Base-by-base conservation (phyloP, 2,888 invertebrate genomes). In the Mechanitis messenoides region DNA sequence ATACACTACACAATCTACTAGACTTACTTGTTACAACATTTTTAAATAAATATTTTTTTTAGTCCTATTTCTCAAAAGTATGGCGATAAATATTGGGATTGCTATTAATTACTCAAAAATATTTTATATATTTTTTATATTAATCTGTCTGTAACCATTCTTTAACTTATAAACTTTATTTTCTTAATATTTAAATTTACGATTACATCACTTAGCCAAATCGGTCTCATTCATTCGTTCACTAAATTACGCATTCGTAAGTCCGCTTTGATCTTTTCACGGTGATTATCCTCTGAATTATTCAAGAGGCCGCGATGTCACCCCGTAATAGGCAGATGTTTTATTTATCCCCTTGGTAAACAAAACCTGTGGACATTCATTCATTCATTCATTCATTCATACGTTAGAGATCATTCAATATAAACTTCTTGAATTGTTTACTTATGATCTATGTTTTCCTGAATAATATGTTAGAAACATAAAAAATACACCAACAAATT, bases 201-300 rank as follows among this genome's bases (percentile, higher is more conserved):
- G 33, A 45, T 54, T 47, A 54, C 55, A 60, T 55, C 62, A 58
- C 60, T 53, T 45, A 20, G 46, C 11, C n/a, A 56, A 50, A 53
- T 53, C 35, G 55, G 2, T 55, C 42, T 60, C 58, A 38, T 56
- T 62, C 63, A 53, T 55, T 59, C 59, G 67, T 68, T 59, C 68
- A 59, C 70, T 63, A 64, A 69, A 69, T 68, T 71, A 68, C 65
- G 68, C 66, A 65, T 67, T 71, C 66, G 68, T 65, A 64, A 68
- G 63, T 68, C 57, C 66, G 60, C 70, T 80, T 80, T 80, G 79
- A 81, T 81, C 73, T 76, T 69, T 74, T 70, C 76, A 74, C 72
- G 72, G 73, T 72, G 74, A 78, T 79, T 77, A 77, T 77, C 64
- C 70, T 46, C 57, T 76, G 81, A 79, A 80, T 80, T 69, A 80